These are phyloP conservation scores for Zingel zingel DNA, from an alignment of 2,113 vertebrate species.

Conservation along the genomic window DNA sequence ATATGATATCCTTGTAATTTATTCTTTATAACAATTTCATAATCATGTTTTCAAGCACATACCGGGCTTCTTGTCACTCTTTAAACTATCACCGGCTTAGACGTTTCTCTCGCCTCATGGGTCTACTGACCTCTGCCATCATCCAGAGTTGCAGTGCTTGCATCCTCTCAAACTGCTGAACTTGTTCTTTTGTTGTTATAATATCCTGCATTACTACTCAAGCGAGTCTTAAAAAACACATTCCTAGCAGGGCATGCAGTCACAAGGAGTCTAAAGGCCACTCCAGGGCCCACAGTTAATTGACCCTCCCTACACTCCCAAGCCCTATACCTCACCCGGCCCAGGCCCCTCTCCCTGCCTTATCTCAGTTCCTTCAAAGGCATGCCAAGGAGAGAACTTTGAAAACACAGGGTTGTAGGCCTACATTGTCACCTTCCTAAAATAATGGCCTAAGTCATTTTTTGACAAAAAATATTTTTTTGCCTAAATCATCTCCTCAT, in stretches of 20 bases:
- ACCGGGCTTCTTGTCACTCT: background rate
- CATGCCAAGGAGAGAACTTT: slow-evolving; percentile 24
- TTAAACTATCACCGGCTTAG: background rate
- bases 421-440: no score
- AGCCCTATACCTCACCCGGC: slow-evolving; percentile 3
- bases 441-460: no score
- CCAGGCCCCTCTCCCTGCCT: slow-evolving; percentile 44
- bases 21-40: background rate
- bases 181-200: slow-evolving; percentile 65
- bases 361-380: slow-evolving; percentile 65
- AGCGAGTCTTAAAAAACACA: slow-evolving; percentile 75
- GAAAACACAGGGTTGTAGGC: slow-evolving; percentile 17
- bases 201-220: slow-evolving; percentile 70
- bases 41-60: background rate
- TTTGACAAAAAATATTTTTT: no score
- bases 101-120: slow-evolving; percentile 11
- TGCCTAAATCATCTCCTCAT: no score
- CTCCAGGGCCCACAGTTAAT: slow-evolving; percentile 37
- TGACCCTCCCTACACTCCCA: slow-evolving; percentile 35
- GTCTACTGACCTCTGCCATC: slow-evolving; percentile 44
- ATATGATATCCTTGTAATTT: background rate
- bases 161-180: slow-evolving; percentile 76
- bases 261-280: slow-evolving; percentile 79
- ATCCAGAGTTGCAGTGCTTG: slow-evolving; percentile 65
- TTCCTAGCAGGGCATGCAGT: slow-evolving; percentile 60